Conservation (phyloP, 1,140 invertebrate species). For the Neocloeon triangulifer region DNA sequence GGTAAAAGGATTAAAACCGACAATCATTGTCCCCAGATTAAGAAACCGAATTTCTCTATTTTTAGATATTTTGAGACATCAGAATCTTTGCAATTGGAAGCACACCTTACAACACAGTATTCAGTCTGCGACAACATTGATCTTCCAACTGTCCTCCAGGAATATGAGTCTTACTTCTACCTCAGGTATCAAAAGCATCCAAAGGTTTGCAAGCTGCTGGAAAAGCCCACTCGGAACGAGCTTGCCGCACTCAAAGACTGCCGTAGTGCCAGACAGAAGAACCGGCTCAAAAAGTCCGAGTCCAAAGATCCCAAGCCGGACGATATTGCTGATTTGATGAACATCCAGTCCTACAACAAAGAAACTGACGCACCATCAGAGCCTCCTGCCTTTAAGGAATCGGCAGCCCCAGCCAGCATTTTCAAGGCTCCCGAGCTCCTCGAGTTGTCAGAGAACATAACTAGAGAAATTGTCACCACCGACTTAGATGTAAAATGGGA, state of each 20-base stretch:
- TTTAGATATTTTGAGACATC: constrained; percentile 31
- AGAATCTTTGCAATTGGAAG: constrained; percentile 37
- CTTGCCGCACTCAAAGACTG: not conserved
- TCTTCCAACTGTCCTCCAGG: constrained; percentile 62
- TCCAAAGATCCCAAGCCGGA: too few species aligned
- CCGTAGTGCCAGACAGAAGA: constrained; percentile 3
- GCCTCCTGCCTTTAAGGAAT: not conserved
- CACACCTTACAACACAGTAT: constrained; percentile 38
- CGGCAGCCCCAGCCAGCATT: not conserved
- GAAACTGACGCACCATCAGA: not conserved
- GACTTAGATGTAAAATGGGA: constrained; percentile 30
- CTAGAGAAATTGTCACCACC: constrained; percentile 29
- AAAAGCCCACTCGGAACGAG: constrained; percentile 8
- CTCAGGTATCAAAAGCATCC: constrained; percentile 70
- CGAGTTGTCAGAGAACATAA: constrained; percentile 27
- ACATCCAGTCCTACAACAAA: not conserved
- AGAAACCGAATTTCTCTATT: constrained; percentile 6
- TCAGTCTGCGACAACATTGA: constrained; percentile 80
- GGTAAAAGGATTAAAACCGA: too few species aligned
- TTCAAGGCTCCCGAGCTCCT: not conserved
- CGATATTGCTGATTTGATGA: too few species aligned
- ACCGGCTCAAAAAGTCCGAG: constrained; percentile 7
- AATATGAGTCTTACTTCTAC: constrained; percentile 71
- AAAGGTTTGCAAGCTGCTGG: constrained; percentile 38
- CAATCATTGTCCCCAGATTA: constrained; percentile 7